Conservation (phyloP, 2,113 vertebrate species). For the Mustelus asterias region DNA sequence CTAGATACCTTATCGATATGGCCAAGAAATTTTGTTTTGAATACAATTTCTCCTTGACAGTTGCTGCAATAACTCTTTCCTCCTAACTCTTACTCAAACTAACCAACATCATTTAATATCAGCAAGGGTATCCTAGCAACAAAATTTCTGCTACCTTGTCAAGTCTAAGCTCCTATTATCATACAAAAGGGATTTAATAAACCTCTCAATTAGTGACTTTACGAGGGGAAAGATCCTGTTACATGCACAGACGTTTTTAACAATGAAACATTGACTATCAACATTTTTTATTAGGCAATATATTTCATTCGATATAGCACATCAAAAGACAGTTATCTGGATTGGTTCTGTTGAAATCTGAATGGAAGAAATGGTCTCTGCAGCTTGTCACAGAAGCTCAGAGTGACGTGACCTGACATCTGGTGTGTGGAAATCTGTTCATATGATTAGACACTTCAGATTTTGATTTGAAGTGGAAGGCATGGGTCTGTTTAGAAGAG, state of each 20-base stretch:
- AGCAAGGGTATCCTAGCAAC: background rate
- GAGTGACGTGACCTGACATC: background rate
- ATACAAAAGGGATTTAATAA: background rate
- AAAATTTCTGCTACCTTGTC: background rate
- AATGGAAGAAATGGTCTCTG: background rate
- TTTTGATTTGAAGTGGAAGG: slow-evolving; percentile 6
- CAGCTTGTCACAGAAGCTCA: background rate
- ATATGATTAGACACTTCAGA: slow-evolving; percentile 1
- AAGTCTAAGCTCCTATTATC: background rate
- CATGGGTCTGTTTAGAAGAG: background rate
- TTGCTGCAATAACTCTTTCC: background rate
- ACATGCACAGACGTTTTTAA: background rate
- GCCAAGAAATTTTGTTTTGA: background rate
- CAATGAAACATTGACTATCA: background rate
- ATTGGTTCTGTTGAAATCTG: background rate
- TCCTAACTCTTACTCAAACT: background rate
- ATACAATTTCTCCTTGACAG: background rate
- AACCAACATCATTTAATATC: background rate
- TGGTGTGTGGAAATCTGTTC: background rate
- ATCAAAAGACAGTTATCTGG: background rate
- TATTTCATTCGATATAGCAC: background rate
- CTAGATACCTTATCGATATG: background rate
- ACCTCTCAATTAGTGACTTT: background rate
- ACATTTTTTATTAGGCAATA: background rate
- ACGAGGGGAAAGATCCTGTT: background rate